Conservation (phyloP, 2,797 vertebrate genomes). For the Pseudochirops corinnae region DNA sequence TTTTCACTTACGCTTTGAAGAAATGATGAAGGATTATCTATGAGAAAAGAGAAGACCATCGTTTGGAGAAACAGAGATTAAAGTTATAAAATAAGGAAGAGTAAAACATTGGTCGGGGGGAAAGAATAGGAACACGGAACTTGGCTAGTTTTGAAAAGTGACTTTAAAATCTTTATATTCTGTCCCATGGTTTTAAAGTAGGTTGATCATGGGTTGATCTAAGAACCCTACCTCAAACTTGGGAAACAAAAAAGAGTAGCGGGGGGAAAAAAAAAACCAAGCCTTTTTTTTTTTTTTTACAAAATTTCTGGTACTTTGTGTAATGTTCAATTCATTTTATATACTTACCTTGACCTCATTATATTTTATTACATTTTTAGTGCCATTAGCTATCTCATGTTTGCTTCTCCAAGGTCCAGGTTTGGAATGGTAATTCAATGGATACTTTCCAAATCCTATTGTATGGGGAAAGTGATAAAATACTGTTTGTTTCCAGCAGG, state of each 20-base stretch:
- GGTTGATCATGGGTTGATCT: background rate
- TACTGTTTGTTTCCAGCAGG: background rate
- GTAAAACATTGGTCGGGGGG: background rate
- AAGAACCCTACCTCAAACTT: constrained; percentile 2
- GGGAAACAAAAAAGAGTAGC: background rate
- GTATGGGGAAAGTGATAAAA: background rate
- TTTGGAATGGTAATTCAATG: background rate
- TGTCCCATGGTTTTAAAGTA: constrained; percentile 8
- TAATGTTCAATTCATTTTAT: constrained; percentile 30
- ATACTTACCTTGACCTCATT: constrained; percentile 7
- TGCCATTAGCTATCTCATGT: constrained; percentile 1
- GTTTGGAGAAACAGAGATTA: constrained; percentile 7
- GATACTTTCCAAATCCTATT: background rate
- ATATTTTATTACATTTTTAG: constrained; percentile 32
- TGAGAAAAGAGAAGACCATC: background rate
- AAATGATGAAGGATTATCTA: constrained; percentile 15
- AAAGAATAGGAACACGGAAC: constrained; percentile 29
- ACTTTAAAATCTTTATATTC: constrained; percentile 5
- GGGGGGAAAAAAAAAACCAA: background rate
- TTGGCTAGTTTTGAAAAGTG: background rate
- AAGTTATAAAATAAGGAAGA: constrained; percentile 29
- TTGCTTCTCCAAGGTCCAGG: constrained; percentile 7
- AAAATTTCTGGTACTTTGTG: background rate
- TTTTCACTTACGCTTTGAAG: constrained; percentile 10
- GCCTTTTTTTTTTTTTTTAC: background rate